A percentile compares a stretch with the other conserved stretches of the same genome.
phyloP scores from a whole-genome alignment of 2,797 vertebrate species.

The Simalia tracyae region DNA sequence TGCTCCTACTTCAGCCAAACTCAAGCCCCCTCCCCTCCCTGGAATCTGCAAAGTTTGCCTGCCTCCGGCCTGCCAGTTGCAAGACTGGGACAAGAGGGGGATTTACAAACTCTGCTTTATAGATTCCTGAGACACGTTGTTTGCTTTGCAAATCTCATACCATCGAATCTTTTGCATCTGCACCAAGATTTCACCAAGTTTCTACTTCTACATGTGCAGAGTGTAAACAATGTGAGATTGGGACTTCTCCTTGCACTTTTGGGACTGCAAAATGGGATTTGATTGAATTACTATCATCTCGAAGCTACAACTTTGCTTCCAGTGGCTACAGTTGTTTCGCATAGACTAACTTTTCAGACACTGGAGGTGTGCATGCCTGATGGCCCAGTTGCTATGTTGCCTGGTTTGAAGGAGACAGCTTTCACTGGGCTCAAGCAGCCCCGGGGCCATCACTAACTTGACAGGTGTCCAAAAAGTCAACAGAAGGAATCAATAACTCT shows the following conservation, averaged over 20 bases:
- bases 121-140: neutral
- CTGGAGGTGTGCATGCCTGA: neutral
- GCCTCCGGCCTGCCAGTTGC: neutral
- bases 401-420: neutral
- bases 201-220: neutral
- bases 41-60: neutral
- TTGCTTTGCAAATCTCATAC: neutral
- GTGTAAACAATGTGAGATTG: neutral
- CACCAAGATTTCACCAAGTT: neutral
- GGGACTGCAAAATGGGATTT: neutral
- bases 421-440: neutral
- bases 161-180: neutral
- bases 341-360: neutral
- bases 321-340: neutral
- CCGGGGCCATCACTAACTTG: neutral
- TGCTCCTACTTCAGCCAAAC: neutral
- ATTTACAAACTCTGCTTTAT: neutral
- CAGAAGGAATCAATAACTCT: conserved; percentile 40
- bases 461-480: conserved; percentile 2
- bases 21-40: neutral
- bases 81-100: neutral
- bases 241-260: neutral
- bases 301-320: neutral
- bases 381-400: neutral
- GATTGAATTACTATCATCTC: neutral